Percentiles rank a stretch among this genome's conserved stretches.
phyloP scores from a whole-genome alignment of 2,113 vertebrate species.

The Antennarius striatus region DNA sequence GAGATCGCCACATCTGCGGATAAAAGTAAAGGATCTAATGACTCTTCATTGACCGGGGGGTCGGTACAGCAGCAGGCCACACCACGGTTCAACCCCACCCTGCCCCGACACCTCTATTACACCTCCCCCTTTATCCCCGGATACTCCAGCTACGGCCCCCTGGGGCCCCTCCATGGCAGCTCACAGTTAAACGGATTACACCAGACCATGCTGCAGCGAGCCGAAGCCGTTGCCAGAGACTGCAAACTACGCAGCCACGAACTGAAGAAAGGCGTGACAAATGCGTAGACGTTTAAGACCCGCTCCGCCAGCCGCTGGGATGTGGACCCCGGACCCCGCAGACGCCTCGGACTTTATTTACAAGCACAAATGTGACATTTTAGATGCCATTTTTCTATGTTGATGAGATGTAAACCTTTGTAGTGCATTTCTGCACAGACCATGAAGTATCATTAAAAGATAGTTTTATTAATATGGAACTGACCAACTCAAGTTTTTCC shows the following conservation, averaged over 20 bases:
- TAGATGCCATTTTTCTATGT: conserved; percentile 62
- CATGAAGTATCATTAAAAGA: conserved; percentile 58
- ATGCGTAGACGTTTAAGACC: conserved; percentile 66
- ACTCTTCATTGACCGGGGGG: conserved; percentile 53
- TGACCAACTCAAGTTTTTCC: conserved; percentile 1
- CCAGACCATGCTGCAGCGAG: conserved; percentile 86
- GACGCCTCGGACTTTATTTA: conserved; percentile 29
- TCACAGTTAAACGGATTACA: conserved; percentile 89
- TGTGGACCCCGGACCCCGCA: neutral
- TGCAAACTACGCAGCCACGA: conserved; percentile 84
- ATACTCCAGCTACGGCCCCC: conserved; percentile 88
- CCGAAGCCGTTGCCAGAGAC: conserved; percentile 84
- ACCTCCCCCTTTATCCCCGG: conserved; percentile 86
- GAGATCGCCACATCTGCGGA: conserved; percentile 92
- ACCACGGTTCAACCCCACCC: conserved; percentile 80
- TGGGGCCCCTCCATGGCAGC: conserved; percentile 83
- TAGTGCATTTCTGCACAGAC: conserved; percentile 52
- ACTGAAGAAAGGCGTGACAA: conserved; percentile 88
- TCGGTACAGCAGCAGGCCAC: conserved; percentile 54
- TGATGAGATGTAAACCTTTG: conserved; percentile 57
- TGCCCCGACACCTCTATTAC: conserved; percentile 88
- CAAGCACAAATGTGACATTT: conserved; percentile 19
- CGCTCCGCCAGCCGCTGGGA: neutral
- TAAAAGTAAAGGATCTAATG: conserved; percentile 79
- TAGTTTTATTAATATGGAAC: conserved; percentile 49